Percentiles rank a stretch among this genome's conserved stretches.
Evolutionary conservation across 2,888 invertebrate species (phyloP).

Genomic region (Chaetoderma sp.): DNA sequence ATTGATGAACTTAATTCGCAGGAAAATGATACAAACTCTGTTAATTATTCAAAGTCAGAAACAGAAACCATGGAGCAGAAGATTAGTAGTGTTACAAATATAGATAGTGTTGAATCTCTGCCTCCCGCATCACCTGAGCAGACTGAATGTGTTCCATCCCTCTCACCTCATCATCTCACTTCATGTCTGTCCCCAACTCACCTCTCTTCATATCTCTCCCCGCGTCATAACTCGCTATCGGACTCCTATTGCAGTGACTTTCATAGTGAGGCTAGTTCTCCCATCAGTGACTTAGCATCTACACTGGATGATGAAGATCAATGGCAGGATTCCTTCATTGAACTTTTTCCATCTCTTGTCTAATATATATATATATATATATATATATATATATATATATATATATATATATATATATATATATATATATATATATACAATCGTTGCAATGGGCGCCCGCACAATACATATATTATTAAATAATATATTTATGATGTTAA

Average conservation of each 20-base stretch:
- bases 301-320: conserved; percentile 40
- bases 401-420: background rate
- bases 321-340: conserved; percentile 60
- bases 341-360: conserved; percentile 41
- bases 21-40: no score
- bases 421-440: no score
- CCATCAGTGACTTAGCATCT: conserved; percentile 39
- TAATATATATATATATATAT: background rate
- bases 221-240: conserved; percentile 6
- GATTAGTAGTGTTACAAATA: no score
- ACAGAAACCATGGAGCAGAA: no score
- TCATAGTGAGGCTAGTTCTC: conserved; percentile 51
- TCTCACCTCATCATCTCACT: background rate
- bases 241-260: conserved; percentile 44
- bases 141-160: no score
- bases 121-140: no score
- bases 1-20: no score
- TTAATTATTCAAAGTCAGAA: no score
- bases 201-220: background rate
- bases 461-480: no score
- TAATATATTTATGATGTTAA: no score
- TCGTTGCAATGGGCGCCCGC: no score
- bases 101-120: no score
- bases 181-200: background rate
- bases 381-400: background rate